Evolutionary conservation across 2,113 vertebrate species (phyloP), one percentile per base, ranked within the genome.

Genomic region (Tenebrosternarchus preto): DNA sequence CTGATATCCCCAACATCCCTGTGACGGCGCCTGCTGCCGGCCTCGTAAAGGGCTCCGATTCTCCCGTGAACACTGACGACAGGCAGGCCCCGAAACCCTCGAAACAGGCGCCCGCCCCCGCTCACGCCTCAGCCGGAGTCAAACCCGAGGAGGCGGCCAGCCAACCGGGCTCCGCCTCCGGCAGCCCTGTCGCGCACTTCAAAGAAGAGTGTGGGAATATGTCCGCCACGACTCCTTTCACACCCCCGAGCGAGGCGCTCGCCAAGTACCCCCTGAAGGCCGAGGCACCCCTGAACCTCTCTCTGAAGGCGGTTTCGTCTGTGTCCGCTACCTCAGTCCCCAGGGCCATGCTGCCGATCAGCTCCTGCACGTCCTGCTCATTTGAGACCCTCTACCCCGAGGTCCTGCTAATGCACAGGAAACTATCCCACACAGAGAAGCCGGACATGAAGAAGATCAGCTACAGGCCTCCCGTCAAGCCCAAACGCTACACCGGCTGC

Each of bases 321-420:
- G 83, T 92, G 60, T 81, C 93, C 0, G 88, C 90, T 39, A 82
- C 89, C 77, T 87, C 91, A 3, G 67, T 92, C 81, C 87, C 91
- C 46, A 91, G 84, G 82, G 89, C 84, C 33, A 80, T 90, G 0
- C 85, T 93, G 75, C 87, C 89, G 59, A 91, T 90, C 53, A 93
- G 83, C 57, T 86, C 91, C 77, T 99, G 98, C 71, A 88, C 93
- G 0, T 93, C 94, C 61, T 99, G 97, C 89, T 85, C 94, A 11
- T 98, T 94, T 86, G 94, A 93, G 91, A 97, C 96, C 0, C 89
- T 96, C 33, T 96, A 96, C 85, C 98, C 97, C 0, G 98, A 99
- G 83, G 96, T 99, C 22, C 85, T 99, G 39, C 88, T 92, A 27
- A 96, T 98, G 90, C 98, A 99, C 91, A 94, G 93, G 86, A 92